Evolutionary conservation across 1,140 invertebrate genomes (phyloP).

Genomic region (Cotesia vestalis): DNA sequence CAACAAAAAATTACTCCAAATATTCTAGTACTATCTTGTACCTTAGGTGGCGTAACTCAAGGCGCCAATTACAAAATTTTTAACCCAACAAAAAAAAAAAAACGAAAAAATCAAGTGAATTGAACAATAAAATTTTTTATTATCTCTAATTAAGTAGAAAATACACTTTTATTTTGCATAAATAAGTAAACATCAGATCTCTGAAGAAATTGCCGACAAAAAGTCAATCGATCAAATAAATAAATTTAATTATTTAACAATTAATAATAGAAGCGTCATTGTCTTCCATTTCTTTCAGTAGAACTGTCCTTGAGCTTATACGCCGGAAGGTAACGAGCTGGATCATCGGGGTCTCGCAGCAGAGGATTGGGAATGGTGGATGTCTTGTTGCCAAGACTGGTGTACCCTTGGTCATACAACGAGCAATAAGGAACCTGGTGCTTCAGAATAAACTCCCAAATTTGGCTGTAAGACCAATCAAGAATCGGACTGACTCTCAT

Average conservation of each 20-base stretch:
- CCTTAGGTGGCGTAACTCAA: too few relatives aligned
- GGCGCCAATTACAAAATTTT: too few relatives aligned
- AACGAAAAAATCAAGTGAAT: too few relatives aligned
- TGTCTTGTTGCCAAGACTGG: conserved; percentile 81
- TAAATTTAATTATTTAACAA: conserved; percentile 1
- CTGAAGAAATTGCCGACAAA: neutral
- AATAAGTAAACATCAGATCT: too few relatives aligned
- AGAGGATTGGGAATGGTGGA: conserved; percentile 85
- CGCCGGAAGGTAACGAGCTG: conserved; percentile 77
- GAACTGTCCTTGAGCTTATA: conserved; percentile 76
- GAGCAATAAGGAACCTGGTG: conserved; percentile 86
- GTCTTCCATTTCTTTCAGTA: conserved; percentile 78
- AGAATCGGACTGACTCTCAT: conserved; percentile 89
- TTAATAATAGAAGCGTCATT: conserved; percentile 35
- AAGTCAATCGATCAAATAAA: neutral
- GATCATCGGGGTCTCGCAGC: conserved; percentile 67
- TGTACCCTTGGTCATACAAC: conserved; percentile 90
- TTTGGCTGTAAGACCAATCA: conserved; percentile 87
- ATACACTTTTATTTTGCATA: too few relatives aligned
- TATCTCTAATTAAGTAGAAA: too few relatives aligned
- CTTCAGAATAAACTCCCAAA: conserved; percentile 87
- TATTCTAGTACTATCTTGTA: too few relatives aligned
- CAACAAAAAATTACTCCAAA: too few relatives aligned
- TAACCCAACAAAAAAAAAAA: too few relatives aligned
- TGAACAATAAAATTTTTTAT: too few relatives aligned